Conservation (phyloP, 2,888 invertebrate species). For the Chymomyza procnemis region DNA sequence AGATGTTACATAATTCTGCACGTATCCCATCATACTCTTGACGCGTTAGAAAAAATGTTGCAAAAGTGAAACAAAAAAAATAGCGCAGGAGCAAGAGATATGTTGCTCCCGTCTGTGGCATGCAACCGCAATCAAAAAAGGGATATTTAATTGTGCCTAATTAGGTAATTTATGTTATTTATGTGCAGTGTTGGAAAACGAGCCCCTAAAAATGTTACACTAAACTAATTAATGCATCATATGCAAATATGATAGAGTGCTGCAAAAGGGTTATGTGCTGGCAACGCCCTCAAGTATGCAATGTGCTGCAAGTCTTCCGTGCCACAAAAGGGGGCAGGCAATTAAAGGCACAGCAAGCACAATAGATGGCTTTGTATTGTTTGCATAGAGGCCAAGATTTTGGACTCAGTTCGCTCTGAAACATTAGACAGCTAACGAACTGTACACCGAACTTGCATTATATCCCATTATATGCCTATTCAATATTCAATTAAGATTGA, state of each 20-base stretch:
- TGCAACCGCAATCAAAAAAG: constrained; percentile 66
- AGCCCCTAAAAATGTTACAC: constrained; percentile 50
- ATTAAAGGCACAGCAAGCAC: background rate
- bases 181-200: constrained; percentile 30
- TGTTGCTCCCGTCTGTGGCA: constrained; percentile 11
- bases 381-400: background rate
- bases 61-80: background rate
- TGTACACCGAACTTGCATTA: background rate
- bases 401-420: too few relatives aligned
- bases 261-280: background rate
- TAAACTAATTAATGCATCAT: constrained; percentile 52
- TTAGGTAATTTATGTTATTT: constrained; percentile 72
- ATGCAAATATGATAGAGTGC: background rate
- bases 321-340: background rate
- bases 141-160: constrained; percentile 70
- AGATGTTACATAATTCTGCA: too few relatives aligned
- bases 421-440: background rate
- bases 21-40: too few relatives aligned
- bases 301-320: background rate
- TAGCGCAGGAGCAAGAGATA: background rate
- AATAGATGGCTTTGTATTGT: background rate
- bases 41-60: background rate
- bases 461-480: background rate
- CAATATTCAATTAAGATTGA: background rate
- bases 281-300: background rate